Evolutionary conservation across 2,113 vertebrate genomes (phyloP).

Genomic region (Talpa occidentalis): DNA sequence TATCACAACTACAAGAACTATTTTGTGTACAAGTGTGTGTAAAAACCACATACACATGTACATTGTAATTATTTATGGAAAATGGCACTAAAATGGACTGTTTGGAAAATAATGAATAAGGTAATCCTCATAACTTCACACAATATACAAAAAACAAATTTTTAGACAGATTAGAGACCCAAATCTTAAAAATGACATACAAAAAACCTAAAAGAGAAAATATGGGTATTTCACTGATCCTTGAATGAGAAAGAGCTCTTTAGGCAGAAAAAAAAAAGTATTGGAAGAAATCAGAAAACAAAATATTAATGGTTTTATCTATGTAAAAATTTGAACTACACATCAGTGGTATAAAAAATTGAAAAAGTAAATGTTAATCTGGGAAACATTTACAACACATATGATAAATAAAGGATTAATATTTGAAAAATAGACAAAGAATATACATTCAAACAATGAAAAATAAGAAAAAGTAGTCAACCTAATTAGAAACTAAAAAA

Average conservation of each 20-base stretch:
- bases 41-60: neutral
- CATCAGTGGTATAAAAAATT: slow-evolving; percentile 49
- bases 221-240: neutral
- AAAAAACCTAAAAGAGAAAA: slow-evolving; percentile 31
- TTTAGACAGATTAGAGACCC: slow-evolving; percentile 9
- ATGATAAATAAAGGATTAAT: neutral
- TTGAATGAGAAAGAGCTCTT: neutral
- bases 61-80: slow-evolving; percentile 1
- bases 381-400: slow-evolving; percentile 31
- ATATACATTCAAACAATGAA: neutral
- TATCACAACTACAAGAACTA: neutral
- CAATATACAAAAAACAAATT: slow-evolving; percentile 21
- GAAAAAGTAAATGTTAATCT: slow-evolving; percentile 30
- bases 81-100: slow-evolving; percentile 1
- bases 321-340: slow-evolving; percentile 18
- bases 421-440: slow-evolving; percentile 20
- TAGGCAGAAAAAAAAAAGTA: neutral
- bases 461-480: neutral
- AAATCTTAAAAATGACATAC: slow-evolving; percentile 18
- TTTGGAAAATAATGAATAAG: slow-evolving; percentile 28
- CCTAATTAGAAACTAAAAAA: slow-evolving; percentile 30
- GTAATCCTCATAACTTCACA: slow-evolving; percentile 12
- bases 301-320: slow-evolving; percentile 23
- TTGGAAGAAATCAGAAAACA: slow-evolving; percentile 36
- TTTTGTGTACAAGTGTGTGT: neutral